A percentile compares a stretch with the other conserved stretches of the same genome.
These are phyloP conservation scores for Alcedo atthis DNA, from an alignment of 2,797 vertebrate species.

Conservation along the genomic window DNA sequence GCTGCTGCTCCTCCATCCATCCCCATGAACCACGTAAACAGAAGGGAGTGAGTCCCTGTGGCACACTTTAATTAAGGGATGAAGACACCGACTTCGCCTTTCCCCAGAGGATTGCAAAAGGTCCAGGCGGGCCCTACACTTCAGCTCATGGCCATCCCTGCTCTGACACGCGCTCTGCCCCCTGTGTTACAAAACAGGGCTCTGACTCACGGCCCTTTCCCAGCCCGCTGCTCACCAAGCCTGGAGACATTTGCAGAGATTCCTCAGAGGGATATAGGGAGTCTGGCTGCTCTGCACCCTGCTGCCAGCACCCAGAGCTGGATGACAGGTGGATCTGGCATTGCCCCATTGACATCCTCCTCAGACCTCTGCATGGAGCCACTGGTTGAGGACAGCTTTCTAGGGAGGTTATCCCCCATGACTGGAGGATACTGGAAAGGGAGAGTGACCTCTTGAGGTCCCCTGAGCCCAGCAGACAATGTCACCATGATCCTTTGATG, in stretches of 20 bases:
- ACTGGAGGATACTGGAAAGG: background rate
- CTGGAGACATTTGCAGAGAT: background rate
- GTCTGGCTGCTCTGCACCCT: background rate
- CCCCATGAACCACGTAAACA: background rate
- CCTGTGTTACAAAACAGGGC: conserved; percentile 34
- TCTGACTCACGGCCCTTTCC: conserved; percentile 50
- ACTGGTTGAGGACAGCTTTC: background rate
- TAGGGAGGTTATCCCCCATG: background rate
- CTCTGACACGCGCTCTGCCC: conserved; percentile 28
- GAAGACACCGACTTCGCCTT: conserved; percentile 3
- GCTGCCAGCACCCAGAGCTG: background rate
- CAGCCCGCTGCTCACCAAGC: background rate
- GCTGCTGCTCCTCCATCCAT: background rate
- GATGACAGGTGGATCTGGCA: background rate
- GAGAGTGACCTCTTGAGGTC: background rate
- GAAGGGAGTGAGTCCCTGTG: background rate
- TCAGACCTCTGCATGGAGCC: background rate
- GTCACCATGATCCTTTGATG: background rate
- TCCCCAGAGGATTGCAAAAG: conserved; percentile 63
- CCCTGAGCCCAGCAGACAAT: background rate
- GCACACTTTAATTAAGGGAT: conserved; percentile 44
- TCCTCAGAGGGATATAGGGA: background rate
- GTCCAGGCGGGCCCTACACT: conserved; percentile 24
- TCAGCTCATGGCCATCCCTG: conserved; percentile 44
- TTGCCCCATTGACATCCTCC: rapidly evolving